Percentiles rank a stretch among this genome's conserved stretches.
Conservation (phyloP, 2,888 invertebrate species). For the Falcaria lacertinaria region DNA sequence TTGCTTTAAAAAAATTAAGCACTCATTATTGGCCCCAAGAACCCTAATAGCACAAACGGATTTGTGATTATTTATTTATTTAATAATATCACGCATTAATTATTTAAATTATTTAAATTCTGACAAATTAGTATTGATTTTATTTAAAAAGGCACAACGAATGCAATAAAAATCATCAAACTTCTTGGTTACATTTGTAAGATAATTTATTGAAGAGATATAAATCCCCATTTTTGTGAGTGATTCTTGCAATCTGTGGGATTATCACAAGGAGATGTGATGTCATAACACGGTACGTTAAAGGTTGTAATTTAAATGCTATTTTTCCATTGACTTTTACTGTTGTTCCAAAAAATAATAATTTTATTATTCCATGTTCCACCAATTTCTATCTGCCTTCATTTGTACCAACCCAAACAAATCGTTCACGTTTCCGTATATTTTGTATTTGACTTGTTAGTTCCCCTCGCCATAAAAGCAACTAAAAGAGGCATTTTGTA, state of each 20-base stretch:
- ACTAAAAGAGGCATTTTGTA: conserved; percentile 33
- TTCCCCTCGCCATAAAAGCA: conserved; percentile 8
- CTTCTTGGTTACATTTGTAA: neutral
- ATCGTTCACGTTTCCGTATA: neutral
- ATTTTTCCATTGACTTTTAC: conserved; percentile 10
- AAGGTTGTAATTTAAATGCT: conserved; percentile 16
- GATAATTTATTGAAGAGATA: conserved; percentile 21
- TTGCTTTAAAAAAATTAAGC: too few relatives aligned
- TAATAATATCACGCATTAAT: too few relatives aligned
- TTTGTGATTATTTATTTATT: too few relatives aligned
- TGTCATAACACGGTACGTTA: conserved; percentile 22
- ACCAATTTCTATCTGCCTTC: too few relatives aligned
- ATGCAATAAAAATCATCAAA: too few relatives aligned
- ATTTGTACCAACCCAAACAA: neutral
- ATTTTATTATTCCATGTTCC: too few relatives aligned
- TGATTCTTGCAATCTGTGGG: conserved; percentile 30
- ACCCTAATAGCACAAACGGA: too few relatives aligned
- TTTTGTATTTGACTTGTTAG: neutral
- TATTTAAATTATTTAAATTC: too few relatives aligned
- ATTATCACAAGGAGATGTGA: conserved; percentile 20
- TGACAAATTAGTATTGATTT: too few relatives aligned
- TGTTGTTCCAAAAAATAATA: too few relatives aligned
- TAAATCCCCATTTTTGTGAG: conserved; percentile 24
- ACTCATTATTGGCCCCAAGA: too few relatives aligned
- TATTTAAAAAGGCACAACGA: too few relatives aligned